Base-by-base conservation (phyloP, 2,113 vertebrate species). In the Chrysemys picta region DNA sequence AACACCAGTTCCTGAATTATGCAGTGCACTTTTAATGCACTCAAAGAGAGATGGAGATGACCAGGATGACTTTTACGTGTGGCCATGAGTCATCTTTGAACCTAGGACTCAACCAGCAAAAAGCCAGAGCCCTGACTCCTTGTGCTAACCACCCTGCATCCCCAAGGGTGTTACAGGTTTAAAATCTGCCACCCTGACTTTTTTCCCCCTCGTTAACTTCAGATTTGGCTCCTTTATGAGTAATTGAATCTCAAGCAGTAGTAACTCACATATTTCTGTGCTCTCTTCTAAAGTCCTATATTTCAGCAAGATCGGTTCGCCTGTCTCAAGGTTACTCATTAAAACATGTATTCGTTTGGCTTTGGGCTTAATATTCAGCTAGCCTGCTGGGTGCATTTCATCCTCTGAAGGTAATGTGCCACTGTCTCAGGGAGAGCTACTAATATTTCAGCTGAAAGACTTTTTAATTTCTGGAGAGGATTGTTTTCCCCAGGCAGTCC, bases 81-180 rank as follows among this genome's bases (percentile, higher is more conserved):
- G 72, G n/a, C 54, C 81, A 25, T 1, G 0, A 1, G 1, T 9
- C 10, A 10, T 78, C 8, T 2, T 1, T 79, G 65, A 92, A 29
- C 54, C 85, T 47, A 72, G 57, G 79, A n/a, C 83, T 78, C n/a
- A 10, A 54, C 53, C 90, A 84, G 31, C 35, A 1, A 50, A 82
- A 80, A 65, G 54, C 2, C 21, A 50, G 91, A 90, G 89, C 82
- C 57, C 42, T 47, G 0, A 0, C 42, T 50, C 69, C 0, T 0
- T 75, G 81, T 79, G 3, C 14, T 38, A 22, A 4, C 42, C 42
- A 27, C 10, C 29, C 75, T 47, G 3, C 29, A 53, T 69, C 85
- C 83, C 53, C 87, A 53, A 80, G 84, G 69, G 79, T 62, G 56
- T 78, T 6, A 5, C 0, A 3, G 1, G 0, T 89, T 52, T 69